These are phyloP conservation scores for Nematopogon swammerdamellus DNA, from an alignment of 2,888 invertebrate genomes.

Conservation along the genomic window DNA sequence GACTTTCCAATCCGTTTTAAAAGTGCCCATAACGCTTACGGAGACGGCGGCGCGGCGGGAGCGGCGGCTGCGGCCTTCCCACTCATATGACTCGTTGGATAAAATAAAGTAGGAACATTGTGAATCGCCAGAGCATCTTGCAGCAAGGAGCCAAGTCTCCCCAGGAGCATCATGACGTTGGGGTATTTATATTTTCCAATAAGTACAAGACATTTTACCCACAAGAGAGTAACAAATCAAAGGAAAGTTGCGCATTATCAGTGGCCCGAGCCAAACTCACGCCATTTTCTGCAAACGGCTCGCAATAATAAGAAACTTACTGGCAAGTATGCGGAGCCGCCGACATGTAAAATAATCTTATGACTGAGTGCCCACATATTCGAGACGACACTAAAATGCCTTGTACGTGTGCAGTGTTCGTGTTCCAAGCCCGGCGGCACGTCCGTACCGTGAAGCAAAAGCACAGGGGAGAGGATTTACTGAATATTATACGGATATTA, in stretches of 20 bases:
- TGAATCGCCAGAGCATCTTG: too few relatives aligned
- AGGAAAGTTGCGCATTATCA: neutral
- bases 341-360: neutral
- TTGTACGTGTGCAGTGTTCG: neutral
- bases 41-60: too few relatives aligned
- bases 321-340: neutral
- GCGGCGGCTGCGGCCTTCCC: too few relatives aligned
- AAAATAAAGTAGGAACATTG: too few relatives aligned
- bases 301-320: neutral
- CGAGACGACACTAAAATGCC: neutral
- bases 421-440: neutral
- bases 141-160: too few relatives aligned
- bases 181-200: too few relatives aligned
- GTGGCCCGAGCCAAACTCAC: neutral
- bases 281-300: neutral
- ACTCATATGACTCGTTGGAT: too few relatives aligned
- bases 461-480: too few relatives aligned
- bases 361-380: neutral
- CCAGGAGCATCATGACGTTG: too few relatives aligned
- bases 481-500: too few relatives aligned
- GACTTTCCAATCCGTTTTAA: too few relatives aligned
- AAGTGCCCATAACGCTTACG: too few relatives aligned
- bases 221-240: neutral
- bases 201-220: neutral
- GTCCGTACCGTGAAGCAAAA: neutral